A percentile compares a stretch with the other conserved stretches of the same genome.
phyloP scores from a whole-genome alignment of 2,113 vertebrate species.

The Neogobius melanostomus region DNA sequence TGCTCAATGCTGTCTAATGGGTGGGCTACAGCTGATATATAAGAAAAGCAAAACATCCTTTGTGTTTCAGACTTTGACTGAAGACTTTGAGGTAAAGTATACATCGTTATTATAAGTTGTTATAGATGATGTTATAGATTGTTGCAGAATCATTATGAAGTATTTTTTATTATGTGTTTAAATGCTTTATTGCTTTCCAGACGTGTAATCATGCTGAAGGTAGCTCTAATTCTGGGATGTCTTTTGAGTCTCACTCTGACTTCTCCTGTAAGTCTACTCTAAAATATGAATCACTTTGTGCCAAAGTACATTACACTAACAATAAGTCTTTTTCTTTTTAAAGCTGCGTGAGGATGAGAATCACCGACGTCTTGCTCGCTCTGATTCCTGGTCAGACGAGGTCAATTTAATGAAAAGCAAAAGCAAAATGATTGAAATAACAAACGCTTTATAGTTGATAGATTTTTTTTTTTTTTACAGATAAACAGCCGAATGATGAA shows the following conservation, averaged over 20 bases:
- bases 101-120: neutral
- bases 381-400: neutral
- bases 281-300: neutral
- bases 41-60: neutral
- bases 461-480: neutral
- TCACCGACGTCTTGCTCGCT: neutral
- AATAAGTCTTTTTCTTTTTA: neutral
- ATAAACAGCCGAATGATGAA: neutral
- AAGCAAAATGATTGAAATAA: too few species aligned
- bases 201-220: conserved; percentile 63
- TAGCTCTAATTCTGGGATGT: conserved; percentile 50
- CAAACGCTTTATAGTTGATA: too few species aligned
- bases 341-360: neutral
- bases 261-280: conserved; percentile 52
- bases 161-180: neutral
- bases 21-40: neutral
- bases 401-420: neutral
- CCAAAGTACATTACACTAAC: too few species aligned
- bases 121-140: neutral
- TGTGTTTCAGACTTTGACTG: neutral
- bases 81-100: neutral
- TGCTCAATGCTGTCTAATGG: neutral
- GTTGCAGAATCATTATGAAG: neutral
- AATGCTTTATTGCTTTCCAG: neutral
- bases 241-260: conserved; percentile 58